These are phyloP conservation scores for Otolemur crassicaudatus DNA, from an alignment of 2,797 vertebrate genomes.

Conservation along the genomic window DNA sequence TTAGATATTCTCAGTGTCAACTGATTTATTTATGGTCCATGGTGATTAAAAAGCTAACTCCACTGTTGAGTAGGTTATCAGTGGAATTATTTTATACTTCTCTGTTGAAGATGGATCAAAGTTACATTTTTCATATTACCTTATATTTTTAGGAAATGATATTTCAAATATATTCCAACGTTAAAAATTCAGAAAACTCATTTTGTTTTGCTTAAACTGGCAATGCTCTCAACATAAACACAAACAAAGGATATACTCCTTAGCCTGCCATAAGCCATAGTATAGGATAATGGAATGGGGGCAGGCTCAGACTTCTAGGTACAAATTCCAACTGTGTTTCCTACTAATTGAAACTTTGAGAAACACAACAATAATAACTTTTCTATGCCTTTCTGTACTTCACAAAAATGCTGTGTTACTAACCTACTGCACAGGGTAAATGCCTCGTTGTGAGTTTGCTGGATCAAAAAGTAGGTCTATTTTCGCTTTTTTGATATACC, in stretches of 20 bases:
- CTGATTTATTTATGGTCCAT: neutral
- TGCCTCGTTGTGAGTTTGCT: no score
- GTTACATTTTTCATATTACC: neutral
- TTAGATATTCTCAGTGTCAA: neutral
- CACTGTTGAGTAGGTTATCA: neutral
- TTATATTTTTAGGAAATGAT: neutral
- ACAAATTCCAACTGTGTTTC: neutral
- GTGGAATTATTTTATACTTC: constrained; percentile 3
- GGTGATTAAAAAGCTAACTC: neutral
- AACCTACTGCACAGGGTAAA: neutral
- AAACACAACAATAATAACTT: neutral
- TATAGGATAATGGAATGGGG: neutral
- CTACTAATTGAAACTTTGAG: neutral
- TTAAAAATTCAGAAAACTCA: neutral
- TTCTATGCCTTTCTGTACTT: neutral
- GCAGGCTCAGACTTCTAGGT: neutral
- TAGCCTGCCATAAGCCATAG: neutral
- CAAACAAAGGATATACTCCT: neutral
- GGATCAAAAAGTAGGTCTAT: no score
- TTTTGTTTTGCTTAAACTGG: neutral
- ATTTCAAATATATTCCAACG: neutral
- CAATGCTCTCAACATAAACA: neutral
- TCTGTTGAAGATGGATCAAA: neutral
- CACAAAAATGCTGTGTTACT: neutral
- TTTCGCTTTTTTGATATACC: no score